These are phyloP conservation scores for Vulpes ferrilata DNA, from an alignment of 2,113 vertebrate genomes.

Conservation along the genomic window DNA sequence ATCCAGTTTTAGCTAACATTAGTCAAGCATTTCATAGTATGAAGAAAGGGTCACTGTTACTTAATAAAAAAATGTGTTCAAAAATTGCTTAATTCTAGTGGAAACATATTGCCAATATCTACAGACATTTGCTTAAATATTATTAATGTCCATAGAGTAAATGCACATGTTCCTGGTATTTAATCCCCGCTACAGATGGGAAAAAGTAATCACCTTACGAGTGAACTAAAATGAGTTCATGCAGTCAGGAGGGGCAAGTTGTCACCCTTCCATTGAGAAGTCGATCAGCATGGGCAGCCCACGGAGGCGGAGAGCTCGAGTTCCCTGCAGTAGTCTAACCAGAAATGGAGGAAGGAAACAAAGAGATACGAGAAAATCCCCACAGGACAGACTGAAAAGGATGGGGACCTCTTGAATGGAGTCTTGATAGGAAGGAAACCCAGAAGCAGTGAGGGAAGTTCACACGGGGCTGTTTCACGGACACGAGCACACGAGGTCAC, in stretches of 20 bases:
- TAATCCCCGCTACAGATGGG: neutral
- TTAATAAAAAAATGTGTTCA: neutral
- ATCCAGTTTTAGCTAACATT: neutral
- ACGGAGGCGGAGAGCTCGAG: neutral
- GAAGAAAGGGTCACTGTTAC: neutral
- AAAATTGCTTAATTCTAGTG: neutral
- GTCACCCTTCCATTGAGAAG: neutral
- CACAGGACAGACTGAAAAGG: neutral
- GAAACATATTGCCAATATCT: neutral
- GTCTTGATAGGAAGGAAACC: neutral
- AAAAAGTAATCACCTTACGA: neutral
- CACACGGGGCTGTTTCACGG: neutral
- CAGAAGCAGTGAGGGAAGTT: neutral
- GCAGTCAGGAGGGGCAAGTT: neutral
- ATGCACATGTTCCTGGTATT: neutral
- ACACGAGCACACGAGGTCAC: neutral
- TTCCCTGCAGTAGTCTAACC: neutral
- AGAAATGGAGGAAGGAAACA: neutral
- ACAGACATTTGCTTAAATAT: neutral
- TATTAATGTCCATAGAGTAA: neutral
- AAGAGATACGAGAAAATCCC: neutral
- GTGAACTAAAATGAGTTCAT: neutral
- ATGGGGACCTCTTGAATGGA: neutral
- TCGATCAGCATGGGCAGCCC: accelerated
- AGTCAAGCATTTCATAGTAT: neutral